Percentiles rank a stretch among this genome's conserved stretches.
phyloP scores from a whole-genome alignment of 2,888 invertebrate species.

The Dynastes hyllus region DNA sequence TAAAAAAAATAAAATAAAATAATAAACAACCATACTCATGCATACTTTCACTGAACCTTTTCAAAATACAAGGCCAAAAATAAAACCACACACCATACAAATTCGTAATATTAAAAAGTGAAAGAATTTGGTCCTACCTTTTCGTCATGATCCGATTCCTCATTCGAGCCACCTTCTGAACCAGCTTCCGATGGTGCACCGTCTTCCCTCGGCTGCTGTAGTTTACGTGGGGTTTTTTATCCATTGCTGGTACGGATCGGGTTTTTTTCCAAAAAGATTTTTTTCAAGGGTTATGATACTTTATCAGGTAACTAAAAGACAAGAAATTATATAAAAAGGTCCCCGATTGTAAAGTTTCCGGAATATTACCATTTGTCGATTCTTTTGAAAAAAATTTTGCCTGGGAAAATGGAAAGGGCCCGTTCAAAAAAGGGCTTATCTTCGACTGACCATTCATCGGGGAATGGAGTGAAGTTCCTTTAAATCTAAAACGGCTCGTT shows the following conservation, averaged over 20 bases:
- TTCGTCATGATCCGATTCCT: slow-evolving; percentile 92
- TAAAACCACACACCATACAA: slow-evolving; percentile 38
- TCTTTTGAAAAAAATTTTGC: slow-evolving; percentile 97
- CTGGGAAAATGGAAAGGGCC: slow-evolving; percentile 98
- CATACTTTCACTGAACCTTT: slow-evolving; percentile 30
- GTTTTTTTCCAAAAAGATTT: slow-evolving; percentile 99
- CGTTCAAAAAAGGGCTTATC: slow-evolving; percentile 99
- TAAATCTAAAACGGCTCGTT: slow-evolving; percentile 93
- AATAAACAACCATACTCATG: slow-evolving; percentile 47
- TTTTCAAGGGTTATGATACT: slow-evolving; percentile 96
- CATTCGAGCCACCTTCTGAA: slow-evolving; percentile 88
- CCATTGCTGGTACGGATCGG: slow-evolving; percentile 94
- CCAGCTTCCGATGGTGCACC: slow-evolving; percentile 84
- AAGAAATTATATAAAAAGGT: background rate
- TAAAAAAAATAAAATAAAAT: slow-evolving; percentile 26
- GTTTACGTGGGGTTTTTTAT: slow-evolving; percentile 85
- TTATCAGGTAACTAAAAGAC: slow-evolving; percentile 91
- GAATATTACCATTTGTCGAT: slow-evolving; percentile 94
- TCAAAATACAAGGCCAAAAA: slow-evolving; percentile 36
- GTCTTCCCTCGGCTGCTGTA: slow-evolving; percentile 81
- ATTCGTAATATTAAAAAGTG: background rate
- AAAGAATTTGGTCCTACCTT: slow-evolving; percentile 77
- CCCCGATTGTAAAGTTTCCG: no score
- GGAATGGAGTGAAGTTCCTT: slow-evolving; percentile 97
- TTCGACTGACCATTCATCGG: slow-evolving; percentile 98